Evolutionary conservation across 2,797 vertebrate species (phyloP).

Genomic region (Malurus leucopterus): DNA sequence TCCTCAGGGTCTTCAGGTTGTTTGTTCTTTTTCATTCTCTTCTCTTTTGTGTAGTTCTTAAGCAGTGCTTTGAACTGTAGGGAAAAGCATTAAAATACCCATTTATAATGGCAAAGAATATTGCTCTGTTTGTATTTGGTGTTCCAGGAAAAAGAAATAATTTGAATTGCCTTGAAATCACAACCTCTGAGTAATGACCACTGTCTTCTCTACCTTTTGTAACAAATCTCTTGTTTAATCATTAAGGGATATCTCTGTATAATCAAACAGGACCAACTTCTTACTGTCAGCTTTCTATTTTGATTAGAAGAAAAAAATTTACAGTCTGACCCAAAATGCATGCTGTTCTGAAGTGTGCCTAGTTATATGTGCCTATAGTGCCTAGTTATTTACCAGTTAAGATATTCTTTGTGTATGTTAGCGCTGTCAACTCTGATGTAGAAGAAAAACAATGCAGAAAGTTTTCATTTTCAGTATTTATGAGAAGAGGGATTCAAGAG

Average conservation of each 20-base stretch:
- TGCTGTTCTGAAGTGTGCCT: not conserved
- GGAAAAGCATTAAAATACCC: not conserved
- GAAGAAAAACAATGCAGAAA: constrained; percentile 15
- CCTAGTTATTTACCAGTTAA: not conserved
- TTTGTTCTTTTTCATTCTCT: not conserved
- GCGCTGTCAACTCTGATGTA: not conserved
- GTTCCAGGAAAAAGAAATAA: not conserved
- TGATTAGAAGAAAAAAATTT: not conserved
- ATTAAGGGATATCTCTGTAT: not conserved
- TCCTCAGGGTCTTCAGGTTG: not conserved
- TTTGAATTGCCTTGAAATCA: not conserved
- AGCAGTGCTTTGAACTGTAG: not conserved
- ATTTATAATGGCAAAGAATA: not conserved
- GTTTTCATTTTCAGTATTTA: constrained; percentile 37
- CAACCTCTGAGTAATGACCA: not conserved
- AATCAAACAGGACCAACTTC: not conserved
- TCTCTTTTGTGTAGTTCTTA: not conserved
- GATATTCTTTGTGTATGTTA: not conserved
- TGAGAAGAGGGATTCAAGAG: constrained; percentile 27
- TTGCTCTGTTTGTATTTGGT: not conserved
- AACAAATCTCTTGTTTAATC: not conserved
- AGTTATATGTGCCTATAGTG: not conserved
- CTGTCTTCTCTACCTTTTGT: not conserved
- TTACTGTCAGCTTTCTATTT: not conserved
- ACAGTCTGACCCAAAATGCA: not conserved